Conservation (phyloP, 2,797 vertebrate species). For the Pelodytes ibericus region DNA sequence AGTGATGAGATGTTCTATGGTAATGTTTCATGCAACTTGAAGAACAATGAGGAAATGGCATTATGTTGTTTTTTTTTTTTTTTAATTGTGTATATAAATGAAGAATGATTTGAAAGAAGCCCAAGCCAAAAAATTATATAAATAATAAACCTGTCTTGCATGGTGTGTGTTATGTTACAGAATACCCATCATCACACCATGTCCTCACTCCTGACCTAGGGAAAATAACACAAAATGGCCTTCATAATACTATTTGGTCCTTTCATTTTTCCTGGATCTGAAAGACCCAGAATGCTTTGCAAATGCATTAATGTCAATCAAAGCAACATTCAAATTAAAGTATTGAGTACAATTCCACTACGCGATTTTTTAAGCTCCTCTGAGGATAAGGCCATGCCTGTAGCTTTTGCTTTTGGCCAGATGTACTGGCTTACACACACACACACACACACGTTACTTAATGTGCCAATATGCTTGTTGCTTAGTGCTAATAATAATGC, state of each 20-base stretch:
- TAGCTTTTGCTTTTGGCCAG: constrained; percentile 33
- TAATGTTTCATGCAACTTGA: constrained; percentile 16
- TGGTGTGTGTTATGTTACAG: constrained; percentile 46
- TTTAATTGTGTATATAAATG: constrained; percentile 38
- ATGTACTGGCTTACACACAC: constrained; percentile 21
- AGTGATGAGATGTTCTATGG: constrained; percentile 12
- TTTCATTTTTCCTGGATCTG: constrained; percentile 9
- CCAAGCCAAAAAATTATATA: constrained; percentile 60
- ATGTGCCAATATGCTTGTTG: constrained; percentile 10
- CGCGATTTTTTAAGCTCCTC: constrained; percentile 8
- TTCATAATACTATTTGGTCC: not conserved
- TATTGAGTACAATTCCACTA: constrained; percentile 6
- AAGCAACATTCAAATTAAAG: constrained; percentile 11
- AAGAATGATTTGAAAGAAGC: constrained; percentile 63
- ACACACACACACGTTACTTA: constrained; percentile 16
- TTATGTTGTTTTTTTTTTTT: constrained; percentile 6
- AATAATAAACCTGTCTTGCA: constrained; percentile 51
- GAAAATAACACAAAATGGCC: constrained; percentile 8
- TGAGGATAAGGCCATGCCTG: constrained; percentile 16
- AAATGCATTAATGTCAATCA: not conserved
- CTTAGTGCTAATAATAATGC: not conserved
- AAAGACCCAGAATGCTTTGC: constrained; percentile 1
- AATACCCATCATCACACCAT: constrained; percentile 31
- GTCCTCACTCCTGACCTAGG: not conserved
- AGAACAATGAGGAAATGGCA: constrained; percentile 1